phyloP scores from a whole-genome alignment of 2,797 vertebrate species.

The Falco novaeseelandiae region DNA sequence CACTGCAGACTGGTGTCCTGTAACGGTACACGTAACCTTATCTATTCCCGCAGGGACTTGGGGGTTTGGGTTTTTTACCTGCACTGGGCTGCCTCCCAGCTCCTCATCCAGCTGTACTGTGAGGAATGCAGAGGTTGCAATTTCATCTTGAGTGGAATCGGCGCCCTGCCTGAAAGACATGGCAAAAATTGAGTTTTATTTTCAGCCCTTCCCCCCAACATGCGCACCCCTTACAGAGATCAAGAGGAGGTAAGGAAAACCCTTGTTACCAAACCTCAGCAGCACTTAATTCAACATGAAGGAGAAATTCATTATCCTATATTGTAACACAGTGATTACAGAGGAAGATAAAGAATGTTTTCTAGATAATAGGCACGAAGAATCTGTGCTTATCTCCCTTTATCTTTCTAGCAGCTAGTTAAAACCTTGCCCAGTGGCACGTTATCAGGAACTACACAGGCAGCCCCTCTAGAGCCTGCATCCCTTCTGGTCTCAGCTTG shows the following conservation, averaged over 20 bases:
- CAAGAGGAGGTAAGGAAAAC: background rate
- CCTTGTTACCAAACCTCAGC: background rate
- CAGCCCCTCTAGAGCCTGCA: background rate
- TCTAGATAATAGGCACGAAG: background rate
- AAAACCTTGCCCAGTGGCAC: background rate
- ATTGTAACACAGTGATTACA: background rate
- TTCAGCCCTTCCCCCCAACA: background rate
- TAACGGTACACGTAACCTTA: background rate
- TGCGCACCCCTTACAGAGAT: background rate
- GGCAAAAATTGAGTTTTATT: background rate
- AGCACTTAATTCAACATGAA: background rate
- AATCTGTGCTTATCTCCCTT: background rate
- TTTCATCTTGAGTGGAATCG: conserved; percentile 92
- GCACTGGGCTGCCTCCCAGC: conserved; percentile 91
- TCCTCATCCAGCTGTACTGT: conserved; percentile 91
- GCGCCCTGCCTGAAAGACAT: conserved; percentile 87
- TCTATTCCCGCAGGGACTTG: background rate
- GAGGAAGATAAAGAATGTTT: background rate
- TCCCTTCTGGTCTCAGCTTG: background rate
- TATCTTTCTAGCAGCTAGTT: background rate
- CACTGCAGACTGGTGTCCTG: background rate
- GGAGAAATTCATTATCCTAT: background rate
- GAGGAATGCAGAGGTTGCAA: conserved; percentile 89
- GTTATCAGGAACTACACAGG: background rate
- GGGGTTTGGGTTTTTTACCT: conserved; percentile 78